These are phyloP conservation scores for Myodes glareolus DNA, from an alignment of 2,113 vertebrate species.

Conservation along the genomic window DNA sequence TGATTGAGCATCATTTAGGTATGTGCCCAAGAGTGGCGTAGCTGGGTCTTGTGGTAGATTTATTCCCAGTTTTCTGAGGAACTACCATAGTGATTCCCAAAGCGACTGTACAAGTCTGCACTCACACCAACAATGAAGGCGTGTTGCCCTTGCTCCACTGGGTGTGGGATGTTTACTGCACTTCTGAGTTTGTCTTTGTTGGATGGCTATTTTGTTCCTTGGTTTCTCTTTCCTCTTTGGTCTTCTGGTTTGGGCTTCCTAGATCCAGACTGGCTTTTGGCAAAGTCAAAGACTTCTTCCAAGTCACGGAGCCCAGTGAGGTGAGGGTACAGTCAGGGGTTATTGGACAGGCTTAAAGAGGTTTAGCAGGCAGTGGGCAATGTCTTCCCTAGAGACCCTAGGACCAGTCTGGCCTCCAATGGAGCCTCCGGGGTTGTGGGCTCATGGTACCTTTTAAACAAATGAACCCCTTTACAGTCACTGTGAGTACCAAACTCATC, in stretches of 20 bases:
- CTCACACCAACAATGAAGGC: not conserved
- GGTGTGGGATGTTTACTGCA: not conserved
- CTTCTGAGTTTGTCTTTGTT: not conserved
- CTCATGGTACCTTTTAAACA: not conserved
- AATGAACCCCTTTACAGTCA: not conserved
- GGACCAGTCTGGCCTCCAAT: too few relatives aligned
- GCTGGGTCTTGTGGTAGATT: not conserved
- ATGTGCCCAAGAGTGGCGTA: not conserved
- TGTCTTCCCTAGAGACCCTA: not conserved
- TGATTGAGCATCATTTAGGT: not conserved
- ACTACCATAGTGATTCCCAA: not conserved
- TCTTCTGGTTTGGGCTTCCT: not conserved
- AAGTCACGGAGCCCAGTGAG: not conserved
- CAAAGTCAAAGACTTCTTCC: not conserved
- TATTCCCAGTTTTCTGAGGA: not conserved
- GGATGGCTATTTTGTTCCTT: not conserved
- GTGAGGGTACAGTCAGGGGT: not conserved
- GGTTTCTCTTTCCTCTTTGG: not conserved
- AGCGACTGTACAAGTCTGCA: not conserved
- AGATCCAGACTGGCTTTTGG: not conserved
- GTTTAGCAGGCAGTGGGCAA: not conserved
- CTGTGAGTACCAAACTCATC: not conserved
- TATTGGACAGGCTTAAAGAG: not conserved
- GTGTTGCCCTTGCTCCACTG: not conserved
- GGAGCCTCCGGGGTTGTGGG: not conserved